Base-by-base conservation (phyloP, 2,888 invertebrate genomes). In the Parnassius apollo region DNA sequence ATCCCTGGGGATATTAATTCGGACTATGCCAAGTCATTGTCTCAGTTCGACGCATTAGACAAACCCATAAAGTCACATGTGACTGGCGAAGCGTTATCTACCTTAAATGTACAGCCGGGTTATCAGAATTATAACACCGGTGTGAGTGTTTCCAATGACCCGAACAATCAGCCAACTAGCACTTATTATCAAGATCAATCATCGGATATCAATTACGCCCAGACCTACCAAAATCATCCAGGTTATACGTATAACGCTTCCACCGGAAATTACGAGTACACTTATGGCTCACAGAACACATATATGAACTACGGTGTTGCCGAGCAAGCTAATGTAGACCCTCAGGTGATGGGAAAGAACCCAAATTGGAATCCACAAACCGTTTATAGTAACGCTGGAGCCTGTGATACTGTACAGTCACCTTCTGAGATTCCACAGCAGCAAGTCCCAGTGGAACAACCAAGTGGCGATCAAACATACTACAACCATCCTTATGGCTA, bases 211-310 rank as follows among this genome's bases (percentile, higher is more conserved):
- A 81, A 69, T 66, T 85, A 81, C 67, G 73, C 72, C 2, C 86
- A 85, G 62, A 78, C 76, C 35, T 89, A 82, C 66, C 91, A 93
- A 72, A 92, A 91, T 61, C 94, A 94, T 77, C 94, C 94, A 3
- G 94, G 94, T 52, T 95, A 94, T 71, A 88, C 90, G 9, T 94
- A 80, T 69, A 94, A 94, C 73, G 69, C 88, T 1, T 75, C 85
- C 1, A 92, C 93, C 0, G 94, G 94, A 0, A 81, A 74, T 53
- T 94, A 93, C 68, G 93, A 94, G 11, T 95, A 95, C 70, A 93
- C 83, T 68, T 94, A 94, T 59, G 94, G 94, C 0, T 94, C 94
- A 64, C 93, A 94, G 73, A 90, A 91, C 42, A 78, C 87, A 1
- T 85, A 76, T 46, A 68, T 72, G 2, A 75, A 73, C 7, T 80